These are phyloP conservation scores for Nannoperca australis DNA, from an alignment of 2,797 vertebrate species.

Conservation along the genomic window DNA sequence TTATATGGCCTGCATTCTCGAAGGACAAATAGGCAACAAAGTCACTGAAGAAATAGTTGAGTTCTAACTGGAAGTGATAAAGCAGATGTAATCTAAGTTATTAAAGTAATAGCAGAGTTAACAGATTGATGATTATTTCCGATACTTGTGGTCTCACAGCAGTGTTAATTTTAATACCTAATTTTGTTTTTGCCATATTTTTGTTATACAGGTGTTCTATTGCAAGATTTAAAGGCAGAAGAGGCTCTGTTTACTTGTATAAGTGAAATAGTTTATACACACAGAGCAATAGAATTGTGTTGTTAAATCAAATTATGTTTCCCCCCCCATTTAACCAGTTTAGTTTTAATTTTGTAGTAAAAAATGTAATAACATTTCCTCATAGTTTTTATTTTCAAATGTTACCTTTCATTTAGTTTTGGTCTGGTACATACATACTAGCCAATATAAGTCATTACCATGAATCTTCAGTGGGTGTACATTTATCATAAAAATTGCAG, in stretches of 20 bases:
- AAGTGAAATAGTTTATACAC: too few relatives aligned
- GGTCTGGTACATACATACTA: background rate
- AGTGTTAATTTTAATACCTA: background rate
- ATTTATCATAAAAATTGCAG: background rate
- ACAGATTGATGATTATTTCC: background rate
- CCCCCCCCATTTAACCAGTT: too few relatives aligned
- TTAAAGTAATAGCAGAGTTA: constrained; percentile 3
- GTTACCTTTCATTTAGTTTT: background rate
- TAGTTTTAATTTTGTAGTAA: background rate
- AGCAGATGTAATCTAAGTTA: constrained; percentile 4
- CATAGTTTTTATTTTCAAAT: background rate
- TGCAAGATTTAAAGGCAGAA: too few relatives aligned
- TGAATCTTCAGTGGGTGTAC: too few relatives aligned
- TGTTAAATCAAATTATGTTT: background rate
- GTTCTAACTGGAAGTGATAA: constrained; percentile 23
- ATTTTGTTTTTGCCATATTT: background rate
- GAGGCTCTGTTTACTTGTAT: too few relatives aligned
- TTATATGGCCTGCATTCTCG: constrained; percentile 8
- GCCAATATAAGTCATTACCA: background rate
- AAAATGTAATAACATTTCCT: background rate
- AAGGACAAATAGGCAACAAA: constrained; percentile 41
- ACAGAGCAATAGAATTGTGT: too few relatives aligned
- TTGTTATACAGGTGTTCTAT: too few relatives aligned
- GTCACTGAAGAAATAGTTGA: constrained; percentile 21
- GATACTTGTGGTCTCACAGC: background rate